Percentiles rank a stretch among this genome's conserved stretches.
These are phyloP conservation scores for Oreochromis spilurus DNA, from an alignment of 2,113 vertebrate genomes.

Conservation along the genomic window DNA sequence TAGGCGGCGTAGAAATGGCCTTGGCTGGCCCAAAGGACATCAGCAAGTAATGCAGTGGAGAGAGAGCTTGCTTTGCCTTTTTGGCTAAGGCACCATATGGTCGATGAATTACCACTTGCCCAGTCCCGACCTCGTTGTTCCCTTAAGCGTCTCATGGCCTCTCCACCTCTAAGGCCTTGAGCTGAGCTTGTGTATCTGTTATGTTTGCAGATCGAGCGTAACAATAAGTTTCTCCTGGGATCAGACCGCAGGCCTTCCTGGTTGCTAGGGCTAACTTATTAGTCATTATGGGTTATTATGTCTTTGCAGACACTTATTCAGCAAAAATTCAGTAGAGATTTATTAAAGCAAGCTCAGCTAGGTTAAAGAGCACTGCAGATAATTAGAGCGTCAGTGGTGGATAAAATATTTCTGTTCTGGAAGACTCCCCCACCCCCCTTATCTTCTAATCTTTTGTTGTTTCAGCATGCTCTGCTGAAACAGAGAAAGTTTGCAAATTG, in stretches of 20 bases:
- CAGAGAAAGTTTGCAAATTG: conserved; percentile 84
- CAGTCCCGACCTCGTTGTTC: conserved; percentile 25
- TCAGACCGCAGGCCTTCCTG: background rate
- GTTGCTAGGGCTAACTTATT: conserved; percentile 36
- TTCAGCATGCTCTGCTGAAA: conserved; percentile 87
- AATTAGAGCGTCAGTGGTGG: background rate
- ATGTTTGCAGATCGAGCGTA: conserved; percentile 47
- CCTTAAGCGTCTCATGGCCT: conserved; percentile 32
- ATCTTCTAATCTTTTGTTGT: conserved; percentile 27
- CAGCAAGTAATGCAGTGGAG: conserved; percentile 16
- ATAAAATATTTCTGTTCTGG: background rate
- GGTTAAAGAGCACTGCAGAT: background rate
- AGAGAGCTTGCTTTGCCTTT: conserved; percentile 11
- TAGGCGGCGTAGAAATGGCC: conserved; percentile 43
- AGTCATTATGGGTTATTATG: conserved; percentile 49
- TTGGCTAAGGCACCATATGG: conserved; percentile 55
- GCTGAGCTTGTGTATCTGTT: conserved; percentile 52
- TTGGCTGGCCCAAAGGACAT: conserved; percentile 48
- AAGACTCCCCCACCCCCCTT: background rate
- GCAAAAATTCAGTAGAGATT: conserved; percentile 26
- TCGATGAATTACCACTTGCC: conserved; percentile 59
- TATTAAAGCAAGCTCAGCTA: background rate
- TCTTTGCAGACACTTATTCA: conserved; percentile 38
- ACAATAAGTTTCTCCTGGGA: conserved; percentile 23
- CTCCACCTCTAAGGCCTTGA: conserved; percentile 42